phyloP scores from a whole-genome alignment of 2,113 vertebrate genomes.

The Sisor rabdophorus region DNA sequence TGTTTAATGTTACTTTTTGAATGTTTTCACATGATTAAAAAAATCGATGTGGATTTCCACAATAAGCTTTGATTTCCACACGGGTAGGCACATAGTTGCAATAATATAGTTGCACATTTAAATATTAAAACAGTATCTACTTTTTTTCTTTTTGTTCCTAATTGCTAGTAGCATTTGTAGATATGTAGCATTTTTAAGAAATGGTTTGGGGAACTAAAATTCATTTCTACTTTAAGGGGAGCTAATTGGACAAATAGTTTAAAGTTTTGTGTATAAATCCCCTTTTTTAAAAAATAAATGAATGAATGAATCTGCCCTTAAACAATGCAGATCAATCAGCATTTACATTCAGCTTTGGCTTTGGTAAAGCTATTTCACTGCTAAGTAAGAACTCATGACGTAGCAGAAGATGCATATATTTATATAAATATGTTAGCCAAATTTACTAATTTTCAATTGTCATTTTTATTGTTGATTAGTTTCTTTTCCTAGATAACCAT shows the following conservation, averaged over 20 bases:
- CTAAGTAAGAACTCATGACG: no score
- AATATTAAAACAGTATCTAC: slow-evolving; percentile 2
- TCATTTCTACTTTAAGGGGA: not conserved
- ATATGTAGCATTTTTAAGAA: slow-evolving; percentile 38
- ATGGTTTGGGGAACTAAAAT: not conserved
- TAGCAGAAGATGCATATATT: not conserved
- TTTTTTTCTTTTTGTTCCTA: not conserved
- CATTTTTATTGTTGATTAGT: not conserved
- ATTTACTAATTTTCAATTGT: not conserved
- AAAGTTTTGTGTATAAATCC: not conserved
- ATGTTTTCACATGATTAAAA: not conserved
- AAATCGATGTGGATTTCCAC: not conserved
- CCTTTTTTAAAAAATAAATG: not conserved
- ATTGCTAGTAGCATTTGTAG: slow-evolving; percentile 29
- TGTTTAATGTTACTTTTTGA: not conserved
- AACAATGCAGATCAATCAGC: not conserved
- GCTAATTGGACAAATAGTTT: not conserved
- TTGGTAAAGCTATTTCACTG: not conserved
- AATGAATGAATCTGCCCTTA: not conserved
- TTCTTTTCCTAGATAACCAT: not conserved
- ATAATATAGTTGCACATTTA: slow-evolving; percentile 6
- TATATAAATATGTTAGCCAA: slow-evolving; percentile 9
- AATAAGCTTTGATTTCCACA: not conserved
- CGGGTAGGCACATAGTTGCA: slow-evolving; percentile 17
- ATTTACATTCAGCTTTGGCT: slow-evolving; percentile 11